Evolutionary conservation across 2,888 invertebrate genomes (phyloP), one percentile per base, ranked within the genome.

Genomic region (Melinaea marsaeus): DNA sequence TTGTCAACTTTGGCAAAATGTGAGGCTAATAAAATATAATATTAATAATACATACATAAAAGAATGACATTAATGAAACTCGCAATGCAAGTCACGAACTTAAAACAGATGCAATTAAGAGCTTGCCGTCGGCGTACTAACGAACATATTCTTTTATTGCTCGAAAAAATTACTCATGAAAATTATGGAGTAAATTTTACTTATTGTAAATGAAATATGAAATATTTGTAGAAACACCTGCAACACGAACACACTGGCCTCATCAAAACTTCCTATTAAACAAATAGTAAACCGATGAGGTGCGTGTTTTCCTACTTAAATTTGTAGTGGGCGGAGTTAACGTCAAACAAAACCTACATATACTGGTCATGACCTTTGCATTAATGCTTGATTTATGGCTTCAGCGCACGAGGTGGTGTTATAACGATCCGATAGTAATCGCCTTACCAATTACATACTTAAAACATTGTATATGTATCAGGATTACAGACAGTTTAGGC

Each of bases 71-170:
- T 69, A 64, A 69, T 64, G 61, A 67, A 77, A 76, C 75, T 80
- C 70, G 63, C 76, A 71, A 82, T 78, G 73, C 83, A 74, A 83
- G 85, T 85, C 86, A 87, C 86, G 87, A 81, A 84, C 77, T 75
- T 71, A 75, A 78, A 69, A 71, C 70, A 69, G 78, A 80, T 79
- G 83, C 81, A 86, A 87, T 87, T 86, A 86, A 82, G 83, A 83
- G 79, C 75, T 79, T 77, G 77, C 80, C 76, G 83, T 75, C 80
- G 80, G 84, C 84, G 84, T 85, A 84, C 79, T 81, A 85, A 81
- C 32, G 65, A 65, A 65, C 42, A 55, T 79, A 82, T 84, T 83
- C 80, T 78, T 76, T 73, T 69, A 60, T 62, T 57, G 48, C 32
- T 60, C 33, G 9, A 55, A 48, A 62, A 65, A 61, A 55, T 22